These are phyloP conservation scores for zebrafish (Danio rerio) DNA, from an alignment of 2,113 vertebrate genomes.

Conservation along the genomic window DNA sequence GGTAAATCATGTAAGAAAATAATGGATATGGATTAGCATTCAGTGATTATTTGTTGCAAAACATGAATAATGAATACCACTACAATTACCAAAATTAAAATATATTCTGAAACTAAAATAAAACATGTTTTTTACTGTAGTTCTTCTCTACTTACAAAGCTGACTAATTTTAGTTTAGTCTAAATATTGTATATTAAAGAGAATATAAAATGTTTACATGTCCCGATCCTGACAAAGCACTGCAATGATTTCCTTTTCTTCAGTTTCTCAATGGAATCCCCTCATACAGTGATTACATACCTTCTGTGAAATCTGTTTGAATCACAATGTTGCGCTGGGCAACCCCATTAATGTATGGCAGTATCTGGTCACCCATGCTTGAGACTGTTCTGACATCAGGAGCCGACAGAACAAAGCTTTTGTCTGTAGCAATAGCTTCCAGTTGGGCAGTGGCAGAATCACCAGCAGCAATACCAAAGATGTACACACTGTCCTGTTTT, in stretches of 20 bases:
- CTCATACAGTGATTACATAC: slow-evolving; percentile 82
- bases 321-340: slow-evolving; percentile 87
- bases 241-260: not conserved
- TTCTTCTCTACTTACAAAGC: not conserved
- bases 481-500: slow-evolving; percentile 87
- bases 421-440: slow-evolving; percentile 87
- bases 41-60: not conserved
- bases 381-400: slow-evolving; percentile 84
- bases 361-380: slow-evolving; percentile 81
- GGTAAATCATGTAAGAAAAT: not conserved
- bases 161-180: not conserved
- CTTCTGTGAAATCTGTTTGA: slow-evolving; percentile 89
- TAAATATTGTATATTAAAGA: not conserved
- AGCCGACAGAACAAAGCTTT: slow-evolving; percentile 83
- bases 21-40: not conserved
- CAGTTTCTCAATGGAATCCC: slow-evolving; percentile 13
- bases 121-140: too few relatives aligned
- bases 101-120: not conserved
- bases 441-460: slow-evolving; percentile 83
- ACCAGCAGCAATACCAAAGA: slow-evolving; percentile 82
- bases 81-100: not conserved
- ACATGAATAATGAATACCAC: not conserved
- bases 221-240: too few relatives aligned
- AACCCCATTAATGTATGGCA: slow-evolving; percentile 86
- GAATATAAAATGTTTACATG: not conserved